Percentiles rank a stretch among this genome's conserved stretches.
Conservation (phyloP, 2,797 vertebrate genomes). For the Cuculus canorus region DNA sequence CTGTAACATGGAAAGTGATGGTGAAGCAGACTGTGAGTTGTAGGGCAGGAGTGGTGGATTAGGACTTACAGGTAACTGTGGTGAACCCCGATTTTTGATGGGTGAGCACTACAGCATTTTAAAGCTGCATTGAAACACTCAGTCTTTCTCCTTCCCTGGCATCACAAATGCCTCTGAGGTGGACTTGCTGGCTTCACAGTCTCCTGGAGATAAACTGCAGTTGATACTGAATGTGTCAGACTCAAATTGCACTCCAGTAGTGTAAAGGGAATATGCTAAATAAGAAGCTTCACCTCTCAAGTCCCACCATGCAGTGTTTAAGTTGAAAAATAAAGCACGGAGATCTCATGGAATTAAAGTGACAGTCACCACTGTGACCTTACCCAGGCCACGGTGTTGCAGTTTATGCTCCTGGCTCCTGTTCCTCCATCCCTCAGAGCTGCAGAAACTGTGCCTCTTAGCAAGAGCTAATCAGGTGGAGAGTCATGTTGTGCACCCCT, state of each 20-base stretch:
- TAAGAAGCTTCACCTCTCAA: too few species aligned
- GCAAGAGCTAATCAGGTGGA: not conserved
- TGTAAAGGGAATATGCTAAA: too few species aligned
- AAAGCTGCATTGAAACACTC: too few species aligned
- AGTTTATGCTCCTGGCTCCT: fast-evolving
- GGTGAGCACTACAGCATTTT: too few species aligned
- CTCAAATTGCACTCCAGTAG: too few species aligned
- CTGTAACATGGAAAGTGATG: not conserved
- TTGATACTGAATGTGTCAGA: too few species aligned
- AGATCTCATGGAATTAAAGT: not conserved
- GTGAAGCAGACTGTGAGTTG: not conserved
- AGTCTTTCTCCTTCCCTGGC: too few species aligned
- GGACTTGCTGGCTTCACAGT: too few species aligned
- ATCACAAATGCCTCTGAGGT: too few species aligned
- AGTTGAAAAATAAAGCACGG: not conserved
- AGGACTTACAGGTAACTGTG: not conserved
- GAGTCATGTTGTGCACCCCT: fast-evolving
- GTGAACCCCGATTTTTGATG: not conserved
- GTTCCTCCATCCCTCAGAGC: not conserved
- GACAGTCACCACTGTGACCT: not conserved
- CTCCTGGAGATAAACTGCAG: too few species aligned
- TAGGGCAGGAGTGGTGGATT: not conserved
- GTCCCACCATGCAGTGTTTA: not conserved
- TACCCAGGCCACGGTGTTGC: not conserved
- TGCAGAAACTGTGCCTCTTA: not conserved